These are phyloP conservation scores for Apistogramma diplotaenia DNA, from an alignment of 2,113 vertebrate species.

Conservation along the genomic window DNA sequence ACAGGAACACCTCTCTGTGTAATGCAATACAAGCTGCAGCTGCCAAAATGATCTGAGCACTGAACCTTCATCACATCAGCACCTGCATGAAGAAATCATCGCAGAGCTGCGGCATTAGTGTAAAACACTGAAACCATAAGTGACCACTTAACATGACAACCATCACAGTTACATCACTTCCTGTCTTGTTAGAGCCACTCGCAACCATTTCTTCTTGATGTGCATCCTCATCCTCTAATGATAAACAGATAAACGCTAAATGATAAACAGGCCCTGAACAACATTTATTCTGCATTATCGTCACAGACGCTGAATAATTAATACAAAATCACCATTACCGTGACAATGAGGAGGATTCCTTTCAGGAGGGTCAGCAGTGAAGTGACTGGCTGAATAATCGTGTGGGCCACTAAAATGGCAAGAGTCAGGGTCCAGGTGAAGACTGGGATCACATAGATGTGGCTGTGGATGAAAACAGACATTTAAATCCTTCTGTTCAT, in stretches of 20 bases:
- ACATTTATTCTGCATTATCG: not conserved
- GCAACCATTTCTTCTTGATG: not conserved
- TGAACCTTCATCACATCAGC: not conserved
- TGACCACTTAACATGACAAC: not conserved
- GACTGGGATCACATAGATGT: conserved; percentile 70
- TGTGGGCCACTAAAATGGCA: conserved; percentile 69
- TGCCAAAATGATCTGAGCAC: not conserved
- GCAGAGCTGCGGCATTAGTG: not conserved
- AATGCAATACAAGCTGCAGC: not conserved
- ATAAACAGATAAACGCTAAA: too few species aligned
- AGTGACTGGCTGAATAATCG: conserved; percentile 72
- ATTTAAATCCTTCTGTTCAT: not conserved
- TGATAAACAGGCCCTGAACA: too few species aligned
- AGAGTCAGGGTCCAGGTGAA: conserved; percentile 76
- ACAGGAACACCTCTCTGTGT: not conserved
- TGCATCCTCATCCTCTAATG: not conserved
- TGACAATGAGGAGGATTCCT: conserved; percentile 74
- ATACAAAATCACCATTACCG: conserved; percentile 44
- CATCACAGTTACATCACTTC: not conserved
- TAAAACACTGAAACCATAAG: too few species aligned
- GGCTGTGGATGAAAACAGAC: conserved; percentile 45
- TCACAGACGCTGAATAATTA: not conserved
- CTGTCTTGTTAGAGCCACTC: not conserved
- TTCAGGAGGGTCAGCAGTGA: conserved; percentile 75
- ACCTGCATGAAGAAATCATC: not conserved